A percentile compares a stretch with the other conserved stretches of the same genome.
phyloP scores from a whole-genome alignment of 2,888 invertebrate species.

The Nudaria mundana region DNA sequence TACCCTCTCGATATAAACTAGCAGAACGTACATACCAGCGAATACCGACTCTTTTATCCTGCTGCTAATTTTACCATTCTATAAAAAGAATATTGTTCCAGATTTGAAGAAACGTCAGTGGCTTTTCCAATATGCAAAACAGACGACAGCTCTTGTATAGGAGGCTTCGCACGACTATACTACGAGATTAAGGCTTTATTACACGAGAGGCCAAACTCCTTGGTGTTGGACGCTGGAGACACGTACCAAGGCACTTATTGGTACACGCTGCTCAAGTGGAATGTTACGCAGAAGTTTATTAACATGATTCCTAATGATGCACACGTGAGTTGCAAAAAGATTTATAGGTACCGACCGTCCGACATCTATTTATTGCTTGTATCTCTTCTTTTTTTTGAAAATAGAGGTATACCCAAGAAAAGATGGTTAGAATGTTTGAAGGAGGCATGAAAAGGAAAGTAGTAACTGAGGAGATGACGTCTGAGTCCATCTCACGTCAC shows the following conservation, averaged over 20 bases:
- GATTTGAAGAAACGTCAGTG: conserved; percentile 83
- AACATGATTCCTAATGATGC: conserved; percentile 89
- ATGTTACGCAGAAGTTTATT: conserved; percentile 86
- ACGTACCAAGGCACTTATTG: conserved; percentile 92
- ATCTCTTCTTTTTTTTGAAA: too few relatives aligned
- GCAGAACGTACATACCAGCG: too few relatives aligned
- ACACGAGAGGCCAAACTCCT: conserved; percentile 74
- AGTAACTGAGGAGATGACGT: too few relatives aligned
- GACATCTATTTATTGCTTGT: too few relatives aligned
- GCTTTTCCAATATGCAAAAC: conserved; percentile 77
- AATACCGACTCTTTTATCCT: too few relatives aligned
- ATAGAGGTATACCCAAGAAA: too few relatives aligned
- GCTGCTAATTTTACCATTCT: too few relatives aligned
- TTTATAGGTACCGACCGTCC: too few relatives aligned
- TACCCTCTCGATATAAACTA: too few relatives aligned
- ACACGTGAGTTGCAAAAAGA: conserved; percentile 77
- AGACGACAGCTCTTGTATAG: conserved; percentile 80
- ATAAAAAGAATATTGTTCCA: conserved; percentile 49
- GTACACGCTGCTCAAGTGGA: conserved; percentile 88
- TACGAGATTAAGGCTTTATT: conserved; percentile 74
- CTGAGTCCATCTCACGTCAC: too few relatives aligned
- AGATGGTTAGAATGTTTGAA: too few relatives aligned
- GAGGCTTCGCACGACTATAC: conserved; percentile 85
- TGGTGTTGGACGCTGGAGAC: conserved; percentile 91
- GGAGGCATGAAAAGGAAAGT: too few relatives aligned